Evolutionary conservation across 2,113 vertebrate species (phyloP), one percentile per base, ranked within the genome.

Genomic region (Circaetus cinerascens): DNA sequence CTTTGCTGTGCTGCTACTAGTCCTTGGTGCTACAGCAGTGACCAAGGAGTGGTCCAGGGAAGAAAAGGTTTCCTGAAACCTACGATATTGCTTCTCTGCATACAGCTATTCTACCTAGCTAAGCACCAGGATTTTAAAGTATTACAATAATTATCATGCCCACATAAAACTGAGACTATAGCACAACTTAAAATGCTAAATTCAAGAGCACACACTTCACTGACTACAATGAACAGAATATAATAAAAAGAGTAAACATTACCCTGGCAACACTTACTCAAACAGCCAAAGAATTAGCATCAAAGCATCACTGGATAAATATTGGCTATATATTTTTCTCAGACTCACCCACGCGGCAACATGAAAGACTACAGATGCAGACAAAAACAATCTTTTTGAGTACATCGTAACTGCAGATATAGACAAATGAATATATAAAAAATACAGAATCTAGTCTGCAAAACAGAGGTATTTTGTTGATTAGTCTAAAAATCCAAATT

Each of bases 181-280:
- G 26, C 32, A 67, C 19, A 74, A 66, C 34, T 77, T 74, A 63
- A 77, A 81, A 56, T 7, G 16, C 5, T 81, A 64, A 86, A 72
- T 41, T 64, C 43, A 87, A 81, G 60, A 89, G 27, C 17, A 40
- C 11, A 45, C 55, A 60, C 50, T 79, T 93, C 36, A 71, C 53
- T 80, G 57, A 51, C 14, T 69, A 62, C 20, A 84, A 59, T 27
- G 30, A 62, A 86, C 80, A 78, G 17, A 76, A 69, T 55, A 9
- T 13, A 60, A 69, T 22, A 63, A 60, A 72, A 88, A 64, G 30
- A 77, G 30, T 75, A 92, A 91, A 56, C 19, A 90, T 55, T 95
- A 69, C 67, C 88, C 59, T 79, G 75, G 78, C 64, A 96, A 97
- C 45, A 68, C 56, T 87, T 93, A 86, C 67, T 95, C 73, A 96